A percentile compares a stretch with the other conserved stretches of the same genome.
Conservation (phyloP, 1,140 invertebrate species). For the Ruditapes philippinarum region DNA sequence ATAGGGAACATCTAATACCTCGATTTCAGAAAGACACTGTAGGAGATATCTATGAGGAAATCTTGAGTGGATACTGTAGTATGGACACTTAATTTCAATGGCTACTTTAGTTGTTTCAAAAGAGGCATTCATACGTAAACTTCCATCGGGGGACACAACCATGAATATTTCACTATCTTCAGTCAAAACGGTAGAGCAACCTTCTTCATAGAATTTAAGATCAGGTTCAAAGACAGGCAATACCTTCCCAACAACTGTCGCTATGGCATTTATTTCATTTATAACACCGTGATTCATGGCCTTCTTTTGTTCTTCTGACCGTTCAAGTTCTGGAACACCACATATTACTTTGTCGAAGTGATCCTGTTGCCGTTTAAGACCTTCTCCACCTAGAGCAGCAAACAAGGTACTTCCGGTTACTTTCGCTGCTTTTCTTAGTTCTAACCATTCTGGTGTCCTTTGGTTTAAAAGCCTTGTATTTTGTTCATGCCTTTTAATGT, state of each 20-base stretch:
- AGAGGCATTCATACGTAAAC: not conserved
- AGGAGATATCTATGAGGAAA: not conserved
- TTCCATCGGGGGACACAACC: conserved; percentile 50
- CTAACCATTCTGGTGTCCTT: not conserved
- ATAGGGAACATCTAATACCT: conserved; percentile 34
- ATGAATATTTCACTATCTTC: not conserved
- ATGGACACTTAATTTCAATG: conserved; percentile 59
- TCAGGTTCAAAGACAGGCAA: conserved; percentile 28
- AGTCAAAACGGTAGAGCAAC: not conserved
- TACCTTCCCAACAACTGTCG: conserved; percentile 33
- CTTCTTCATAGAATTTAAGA: conserved; percentile 46
- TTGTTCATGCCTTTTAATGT: no score
- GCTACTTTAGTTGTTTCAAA: not conserved
- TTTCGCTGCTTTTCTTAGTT: not conserved
- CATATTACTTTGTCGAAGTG: conserved; percentile 61
- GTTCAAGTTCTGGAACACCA: conserved; percentile 10
- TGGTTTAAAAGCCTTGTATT: not conserved
- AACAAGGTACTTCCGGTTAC: conserved; percentile 62
- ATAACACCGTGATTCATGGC: conserved; percentile 38
- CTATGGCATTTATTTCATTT: conserved; percentile 55
- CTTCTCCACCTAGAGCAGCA: not conserved
- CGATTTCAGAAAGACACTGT: conserved; percentile 52
- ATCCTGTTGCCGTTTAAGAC: conserved; percentile 13
- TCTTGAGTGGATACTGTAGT: not conserved
- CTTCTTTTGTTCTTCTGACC: not conserved